phyloP scores from a whole-genome alignment of 2,113 vertebrate genomes.

The Lontra canadensis region DNA sequence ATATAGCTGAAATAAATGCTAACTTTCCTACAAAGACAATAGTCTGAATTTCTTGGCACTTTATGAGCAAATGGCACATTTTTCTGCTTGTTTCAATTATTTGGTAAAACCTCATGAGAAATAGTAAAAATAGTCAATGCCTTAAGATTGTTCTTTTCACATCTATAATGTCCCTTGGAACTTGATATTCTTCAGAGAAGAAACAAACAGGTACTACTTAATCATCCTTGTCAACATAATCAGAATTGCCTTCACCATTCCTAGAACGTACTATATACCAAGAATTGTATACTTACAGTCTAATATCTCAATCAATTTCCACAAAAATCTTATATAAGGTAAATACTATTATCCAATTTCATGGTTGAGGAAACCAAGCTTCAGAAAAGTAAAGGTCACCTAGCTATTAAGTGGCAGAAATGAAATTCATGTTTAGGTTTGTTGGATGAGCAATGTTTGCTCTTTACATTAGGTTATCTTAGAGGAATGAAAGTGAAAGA shows the following conservation, averaged over 20 bases:
- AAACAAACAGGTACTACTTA: background rate
- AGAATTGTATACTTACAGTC: background rate
- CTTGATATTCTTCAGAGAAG: background rate
- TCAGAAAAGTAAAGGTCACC: background rate
- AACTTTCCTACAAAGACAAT: background rate
- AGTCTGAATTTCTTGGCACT: background rate
- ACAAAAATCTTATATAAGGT: background rate
- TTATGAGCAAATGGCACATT: slow-evolving; percentile 15
- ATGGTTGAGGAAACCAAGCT: background rate
- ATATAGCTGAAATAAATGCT: background rate
- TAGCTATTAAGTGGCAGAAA: background rate
- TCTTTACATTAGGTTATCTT: background rate
- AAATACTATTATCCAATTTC: background rate
- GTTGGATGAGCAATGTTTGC: background rate
- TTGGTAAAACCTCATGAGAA: slow-evolving; percentile 24
- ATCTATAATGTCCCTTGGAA: background rate
- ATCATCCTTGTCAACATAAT: background rate
- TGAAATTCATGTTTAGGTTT: background rate
- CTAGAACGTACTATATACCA: background rate
- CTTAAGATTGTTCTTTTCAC: background rate
- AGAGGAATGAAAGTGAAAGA: background rate
- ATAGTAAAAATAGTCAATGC: background rate
- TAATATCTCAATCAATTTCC: background rate
- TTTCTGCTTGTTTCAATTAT: slow-evolving; percentile 12
- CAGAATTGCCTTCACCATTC: background rate